phyloP scores from a whole-genome alignment of 2,797 vertebrate species.

The Anolis apletophallus region DNA sequence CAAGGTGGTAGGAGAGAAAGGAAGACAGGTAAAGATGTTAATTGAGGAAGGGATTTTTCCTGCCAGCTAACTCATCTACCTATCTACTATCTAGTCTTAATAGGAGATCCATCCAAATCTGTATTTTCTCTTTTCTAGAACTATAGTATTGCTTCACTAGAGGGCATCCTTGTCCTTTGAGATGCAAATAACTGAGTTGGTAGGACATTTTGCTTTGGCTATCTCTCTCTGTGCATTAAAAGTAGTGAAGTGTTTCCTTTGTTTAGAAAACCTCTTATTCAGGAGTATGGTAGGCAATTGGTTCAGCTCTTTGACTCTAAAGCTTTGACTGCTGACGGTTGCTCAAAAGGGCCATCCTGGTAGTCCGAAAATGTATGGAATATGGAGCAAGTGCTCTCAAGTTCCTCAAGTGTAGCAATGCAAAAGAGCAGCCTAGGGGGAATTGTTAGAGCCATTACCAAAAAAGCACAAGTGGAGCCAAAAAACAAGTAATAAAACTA shows the following conservation, averaged over 20 bases:
- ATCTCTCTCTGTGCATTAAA: not conserved
- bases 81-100: too few relatives aligned
- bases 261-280: slow-evolving; percentile 35
- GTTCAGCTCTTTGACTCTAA: not conserved
- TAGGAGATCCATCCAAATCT: accelerated
- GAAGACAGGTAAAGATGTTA: too few relatives aligned
- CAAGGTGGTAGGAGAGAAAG: too few relatives aligned
- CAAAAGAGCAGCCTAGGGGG: not conserved
- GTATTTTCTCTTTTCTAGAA: slow-evolving; percentile 23
- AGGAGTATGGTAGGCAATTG: slow-evolving; percentile 1
- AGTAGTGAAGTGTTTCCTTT: slow-evolving; percentile 32
- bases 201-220: not conserved
- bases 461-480: not conserved
- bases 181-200: accelerated
- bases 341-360: not conserved
- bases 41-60: too few relatives aligned
- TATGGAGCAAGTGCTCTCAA: slow-evolving; percentile 6
- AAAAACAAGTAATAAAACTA: not conserved
- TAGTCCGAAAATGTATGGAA: slow-evolving; percentile 4
- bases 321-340: not conserved
- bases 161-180: slow-evolving; percentile 64
- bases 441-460: slow-evolving; percentile 18
- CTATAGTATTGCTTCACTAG: slow-evolving; percentile 61
- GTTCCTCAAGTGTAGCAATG: not conserved
- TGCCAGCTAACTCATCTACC: too few relatives aligned